A percentile compares a stretch with the other conserved stretches of the same genome.
Conservation (phyloP, 2,888 invertebrate species). For the Carterocephalus palaemon region DNA sequence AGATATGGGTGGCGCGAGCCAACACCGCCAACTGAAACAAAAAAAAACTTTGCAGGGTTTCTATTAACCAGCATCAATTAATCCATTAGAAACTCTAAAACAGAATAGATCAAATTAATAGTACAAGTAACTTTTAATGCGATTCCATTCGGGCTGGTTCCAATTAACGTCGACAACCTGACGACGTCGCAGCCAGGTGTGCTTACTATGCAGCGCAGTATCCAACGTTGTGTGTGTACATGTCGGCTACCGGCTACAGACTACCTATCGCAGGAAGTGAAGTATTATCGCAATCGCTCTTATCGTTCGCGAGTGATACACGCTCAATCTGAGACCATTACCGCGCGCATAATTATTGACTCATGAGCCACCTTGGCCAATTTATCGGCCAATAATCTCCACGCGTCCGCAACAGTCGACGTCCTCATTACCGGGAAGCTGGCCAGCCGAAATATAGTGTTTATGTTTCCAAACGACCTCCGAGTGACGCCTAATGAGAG, state of each 20-base stretch:
- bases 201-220: constrained; percentile 25
- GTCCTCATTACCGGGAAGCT: constrained; percentile 31
- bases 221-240: constrained; percentile 24
- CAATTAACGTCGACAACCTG: constrained; percentile 19
- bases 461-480: constrained; percentile 32
- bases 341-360: constrained; percentile 31
- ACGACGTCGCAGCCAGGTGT: constrained; percentile 13
- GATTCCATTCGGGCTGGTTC: constrained; percentile 3
- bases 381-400: constrained; percentile 32
- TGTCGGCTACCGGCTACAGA: constrained; percentile 26
- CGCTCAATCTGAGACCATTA: constrained; percentile 32
- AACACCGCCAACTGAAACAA: no score
- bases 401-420: constrained; percentile 28
- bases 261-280: constrained; percentile 28
- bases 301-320: constrained; percentile 21
- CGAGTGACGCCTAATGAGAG: constrained; percentile 33
- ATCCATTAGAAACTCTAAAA: neutral
- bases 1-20: no score
- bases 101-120: constrained; percentile 5
- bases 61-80: neutral
- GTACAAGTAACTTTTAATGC: constrained; percentile 7
- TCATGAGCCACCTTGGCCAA: constrained; percentile 29
- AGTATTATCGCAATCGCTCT: constrained; percentile 25
- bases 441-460: constrained; percentile 32
- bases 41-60: no score